Conservation (phyloP, 1,140 invertebrate genomes). For the Hydropsyche tenuis region DNA sequence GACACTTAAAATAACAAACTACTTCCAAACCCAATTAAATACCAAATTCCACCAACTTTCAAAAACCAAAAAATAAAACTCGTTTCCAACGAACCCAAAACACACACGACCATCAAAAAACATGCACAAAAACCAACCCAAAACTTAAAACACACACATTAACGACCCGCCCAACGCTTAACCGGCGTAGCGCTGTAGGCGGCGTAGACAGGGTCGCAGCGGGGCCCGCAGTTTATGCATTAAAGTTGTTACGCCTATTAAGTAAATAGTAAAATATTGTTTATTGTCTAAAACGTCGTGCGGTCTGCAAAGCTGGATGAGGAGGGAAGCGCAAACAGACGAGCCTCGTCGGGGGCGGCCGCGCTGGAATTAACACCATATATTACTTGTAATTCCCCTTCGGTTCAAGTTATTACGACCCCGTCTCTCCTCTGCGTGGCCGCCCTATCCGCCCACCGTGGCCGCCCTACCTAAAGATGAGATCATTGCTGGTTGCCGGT, state of each 20-base stretch:
- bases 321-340: slow-evolving; percentile 38
- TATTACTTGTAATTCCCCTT: slow-evolving; percentile 51
- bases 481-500: too few species aligned
- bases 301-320: slow-evolving; percentile 47
- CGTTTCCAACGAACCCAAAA: too few species aligned
- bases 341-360: slow-evolving; percentile 3
- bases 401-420: slow-evolving; percentile 50
- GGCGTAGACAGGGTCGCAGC: not conserved
- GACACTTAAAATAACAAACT: too few species aligned
- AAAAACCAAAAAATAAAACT: too few species aligned
- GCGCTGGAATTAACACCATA: slow-evolving; percentile 51
- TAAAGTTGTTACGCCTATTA: slow-evolving; percentile 48
- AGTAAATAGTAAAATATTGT: slow-evolving; percentile 49
- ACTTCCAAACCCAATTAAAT: too few species aligned
- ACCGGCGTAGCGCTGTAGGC: not conserved
- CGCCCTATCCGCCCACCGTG: too few species aligned
- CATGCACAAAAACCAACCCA: too few species aligned
- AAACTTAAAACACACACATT: too few species aligned
- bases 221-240: slow-evolving; percentile 37
- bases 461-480: too few species aligned
- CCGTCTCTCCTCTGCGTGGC: slow-evolving; percentile 42
- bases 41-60: too few species aligned
- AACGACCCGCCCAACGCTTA: not conserved
- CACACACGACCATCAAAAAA: too few species aligned
- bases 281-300: slow-evolving; percentile 49